Base-by-base conservation (phyloP, 2,797 vertebrate genomes). In the Sebastes reedi region DNA sequence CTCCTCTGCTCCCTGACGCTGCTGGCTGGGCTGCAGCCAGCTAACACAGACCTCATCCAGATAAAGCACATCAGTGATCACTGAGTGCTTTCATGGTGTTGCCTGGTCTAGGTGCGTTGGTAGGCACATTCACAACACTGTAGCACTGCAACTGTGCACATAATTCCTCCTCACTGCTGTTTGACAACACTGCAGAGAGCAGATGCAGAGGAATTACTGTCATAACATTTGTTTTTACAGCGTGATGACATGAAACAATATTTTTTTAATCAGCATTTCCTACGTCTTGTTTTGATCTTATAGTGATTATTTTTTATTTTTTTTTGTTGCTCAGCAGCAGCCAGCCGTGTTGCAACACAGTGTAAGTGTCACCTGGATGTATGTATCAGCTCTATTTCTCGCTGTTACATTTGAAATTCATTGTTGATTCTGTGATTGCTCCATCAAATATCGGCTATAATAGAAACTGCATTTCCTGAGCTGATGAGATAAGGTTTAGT, bases 191-290 rank as follows among this genome's bases (percentile, higher is more conserved):
- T 69, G 82, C 80, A 75, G 78, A 86, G 89, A 90, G 81, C 75
- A 86, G 74, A 87, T 79, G 77, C 84, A 88, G 77, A 90, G 78
- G 86, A 91, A 92, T 92, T 90, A 90, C 81, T 92, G 91, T 89
- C 90, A 93, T 83, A 85, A 91, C 91, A 84, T 89, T 91, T 92
- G 82, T 90, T 88, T 90, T 75, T 72, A 88, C 84, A 81, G 79
- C 74, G 2, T 52, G 71, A 84, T 87, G 88, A 88, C 92, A 89
- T 77, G 80, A 91, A 88, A 90, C 87, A 86, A 89, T 88, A 85
- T 88, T 88, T 87, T 78, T 89, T 90, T 89, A 92, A 91, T 92
- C 87, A 93, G 88, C 83, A 74, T 81, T 88, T 83, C 84, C 42
- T 39, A 16, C 65, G 83, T 78, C 79, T 88, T 18, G 82, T 86